phyloP scores from a whole-genome alignment of 2,888 invertebrate species.

The Salticus scenicus region DNA sequence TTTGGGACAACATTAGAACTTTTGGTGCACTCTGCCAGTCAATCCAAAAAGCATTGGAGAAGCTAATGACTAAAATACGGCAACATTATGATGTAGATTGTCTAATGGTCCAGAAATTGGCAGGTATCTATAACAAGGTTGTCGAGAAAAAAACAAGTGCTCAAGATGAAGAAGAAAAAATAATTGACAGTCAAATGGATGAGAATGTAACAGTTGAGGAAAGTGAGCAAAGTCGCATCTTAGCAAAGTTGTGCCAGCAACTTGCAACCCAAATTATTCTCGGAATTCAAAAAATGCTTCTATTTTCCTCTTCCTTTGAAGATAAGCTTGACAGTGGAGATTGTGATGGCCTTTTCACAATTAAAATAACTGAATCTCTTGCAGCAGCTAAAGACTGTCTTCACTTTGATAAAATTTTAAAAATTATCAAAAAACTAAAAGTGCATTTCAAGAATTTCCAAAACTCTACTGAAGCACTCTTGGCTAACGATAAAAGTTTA shows the following conservation, averaged over 20 bases:
- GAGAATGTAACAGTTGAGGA: background rate
- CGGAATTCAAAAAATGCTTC: constrained; percentile 32
- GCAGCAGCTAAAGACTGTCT: constrained; percentile 19
- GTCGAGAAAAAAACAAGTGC: background rate
- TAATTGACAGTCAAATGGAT: background rate
- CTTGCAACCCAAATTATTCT: constrained; percentile 38
- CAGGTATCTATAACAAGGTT: background rate
- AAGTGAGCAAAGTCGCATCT: background rate
- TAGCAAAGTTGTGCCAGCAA: constrained; percentile 8
- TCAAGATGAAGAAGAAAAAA: background rate
- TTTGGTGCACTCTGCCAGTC: background rate
- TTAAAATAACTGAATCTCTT: constrained; percentile 25
- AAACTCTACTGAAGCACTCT: constrained; percentile 16
- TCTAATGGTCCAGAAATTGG: background rate
- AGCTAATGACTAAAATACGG: background rate
- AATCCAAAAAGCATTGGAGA: background rate
- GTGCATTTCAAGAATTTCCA: constrained; percentile 8
- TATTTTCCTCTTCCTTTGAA: background rate
- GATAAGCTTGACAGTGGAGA: constrained; percentile 6
- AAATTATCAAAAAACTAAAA: constrained; percentile 17
- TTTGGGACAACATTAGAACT: background rate
- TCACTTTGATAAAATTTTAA: constrained; percentile 18
- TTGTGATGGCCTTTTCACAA: constrained; percentile 34
- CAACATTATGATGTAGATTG: background rate
- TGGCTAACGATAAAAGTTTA: constrained; percentile 28